Evolutionary conservation across 2,888 invertebrate species (phyloP).

Genomic region (Ernsta delagoae): DNA sequence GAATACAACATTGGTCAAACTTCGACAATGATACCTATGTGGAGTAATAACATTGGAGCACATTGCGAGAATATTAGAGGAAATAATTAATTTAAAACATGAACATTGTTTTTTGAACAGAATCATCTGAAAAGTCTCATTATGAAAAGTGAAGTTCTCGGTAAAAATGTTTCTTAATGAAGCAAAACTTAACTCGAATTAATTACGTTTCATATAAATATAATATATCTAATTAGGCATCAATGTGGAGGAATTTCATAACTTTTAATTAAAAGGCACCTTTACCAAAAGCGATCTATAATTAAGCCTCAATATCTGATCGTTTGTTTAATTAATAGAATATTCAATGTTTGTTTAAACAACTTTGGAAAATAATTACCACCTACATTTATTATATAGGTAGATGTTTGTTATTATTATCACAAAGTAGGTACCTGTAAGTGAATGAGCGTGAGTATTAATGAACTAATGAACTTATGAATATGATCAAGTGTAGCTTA

Average conservation of each 20-base stretch:
- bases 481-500: too few species aligned
- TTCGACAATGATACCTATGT: too few species aligned
- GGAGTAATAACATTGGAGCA: too few species aligned
- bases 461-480: neutral
- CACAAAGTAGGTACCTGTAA: too few species aligned
- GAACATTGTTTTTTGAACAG: conserved; percentile 1
- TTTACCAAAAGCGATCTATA: conserved; percentile 44
- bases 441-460: too few species aligned
- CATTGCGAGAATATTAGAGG: too few species aligned
- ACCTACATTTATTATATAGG: conserved; percentile 11
- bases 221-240: conserved; percentile 8
- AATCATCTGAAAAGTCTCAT: conserved; percentile 14
- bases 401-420: neutral
- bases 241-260: conserved; percentile 50
- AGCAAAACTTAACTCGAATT: conserved; percentile 30
- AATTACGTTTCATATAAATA: conserved; percentile 26
- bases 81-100: neutral
- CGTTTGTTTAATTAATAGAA: conserved; percentile 47
- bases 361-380: conserved; percentile 18
- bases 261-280: conserved; percentile 52
- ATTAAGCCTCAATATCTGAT: conserved; percentile 56
- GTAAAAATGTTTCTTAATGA: conserved; percentile 23
- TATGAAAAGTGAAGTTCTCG: conserved; percentile 4
- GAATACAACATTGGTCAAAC: too few species aligned
- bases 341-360: conserved; percentile 48